These are phyloP conservation scores for Galeruca laticollis DNA, from an alignment of 2,888 invertebrate species.

Conservation along the genomic window DNA sequence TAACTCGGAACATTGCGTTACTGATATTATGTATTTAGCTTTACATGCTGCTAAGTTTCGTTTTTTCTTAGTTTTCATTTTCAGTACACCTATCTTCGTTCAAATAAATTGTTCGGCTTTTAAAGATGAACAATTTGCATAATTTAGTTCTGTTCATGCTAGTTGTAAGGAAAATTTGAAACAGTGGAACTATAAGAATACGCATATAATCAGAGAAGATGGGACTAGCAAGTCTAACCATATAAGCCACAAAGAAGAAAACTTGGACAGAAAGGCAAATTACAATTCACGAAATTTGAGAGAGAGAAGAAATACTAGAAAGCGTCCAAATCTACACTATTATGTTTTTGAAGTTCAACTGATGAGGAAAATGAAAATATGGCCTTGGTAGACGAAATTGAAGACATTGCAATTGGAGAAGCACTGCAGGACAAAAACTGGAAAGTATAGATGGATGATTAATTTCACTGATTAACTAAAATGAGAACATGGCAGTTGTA, in stretches of 20 bases:
- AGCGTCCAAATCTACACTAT: slow-evolving; percentile 24
- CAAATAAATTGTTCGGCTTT: neutral
- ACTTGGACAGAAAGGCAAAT: slow-evolving; percentile 16
- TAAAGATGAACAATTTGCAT: neutral
- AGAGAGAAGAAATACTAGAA: slow-evolving; percentile 20
- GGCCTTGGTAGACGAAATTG: slow-evolving; percentile 31
- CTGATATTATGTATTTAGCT: neutral
- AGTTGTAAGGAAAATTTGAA: too few relatives aligned
- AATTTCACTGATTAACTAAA: slow-evolving; percentile 41
- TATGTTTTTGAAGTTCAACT: slow-evolving; percentile 28
- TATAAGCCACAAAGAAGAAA: slow-evolving; percentile 18
- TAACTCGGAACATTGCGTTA: neutral
- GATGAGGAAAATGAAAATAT: slow-evolving; percentile 25
- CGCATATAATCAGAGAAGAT: too few relatives aligned
- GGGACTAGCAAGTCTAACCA: slow-evolving; percentile 19
- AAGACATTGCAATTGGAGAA: slow-evolving; percentile 36
- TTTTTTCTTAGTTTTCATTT: neutral
- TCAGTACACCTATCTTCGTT: neutral
- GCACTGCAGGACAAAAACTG: slow-evolving; percentile 53
- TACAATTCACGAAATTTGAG: slow-evolving; percentile 11
- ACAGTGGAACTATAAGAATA: too few relatives aligned
- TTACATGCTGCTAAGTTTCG: neutral
- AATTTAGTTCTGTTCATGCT: neutral
- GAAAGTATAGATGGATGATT: slow-evolving; percentile 50
- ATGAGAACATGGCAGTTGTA: slow-evolving; percentile 52